phyloP scores from a whole-genome alignment of 2,113 vertebrate species.

The Andinoacara biseriatus region DNA sequence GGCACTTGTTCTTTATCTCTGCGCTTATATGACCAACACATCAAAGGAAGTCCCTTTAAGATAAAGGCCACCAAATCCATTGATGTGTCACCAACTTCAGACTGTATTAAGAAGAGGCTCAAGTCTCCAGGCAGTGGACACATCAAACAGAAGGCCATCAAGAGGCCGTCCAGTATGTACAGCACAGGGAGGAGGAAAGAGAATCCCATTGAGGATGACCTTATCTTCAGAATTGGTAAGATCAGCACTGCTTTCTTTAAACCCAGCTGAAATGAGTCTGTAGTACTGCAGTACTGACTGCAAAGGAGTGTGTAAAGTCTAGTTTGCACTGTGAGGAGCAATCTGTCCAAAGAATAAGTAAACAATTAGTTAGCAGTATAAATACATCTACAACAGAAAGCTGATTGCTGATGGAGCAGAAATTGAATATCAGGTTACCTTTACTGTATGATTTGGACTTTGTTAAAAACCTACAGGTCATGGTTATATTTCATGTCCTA shows the following conservation, averaged over 20 bases:
- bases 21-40: conserved; percentile 92
- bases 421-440: background rate
- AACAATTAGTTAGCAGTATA: background rate
- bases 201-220: conserved; percentile 94
- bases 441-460: background rate
- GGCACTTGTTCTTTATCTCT: conserved; percentile 90
- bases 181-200: conserved; percentile 95
- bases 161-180: conserved; percentile 95
- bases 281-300: fast-evolving
- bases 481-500: conserved; percentile 17
- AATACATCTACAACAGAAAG: background rate
- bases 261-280: too few species aligned
- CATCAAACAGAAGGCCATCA: conserved; percentile 93
- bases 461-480: background rate
- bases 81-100: conserved; percentile 86
- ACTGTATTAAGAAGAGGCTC: conserved; percentile 90
- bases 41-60: conserved; percentile 95
- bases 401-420: background rate
- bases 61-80: conserved; percentile 89
- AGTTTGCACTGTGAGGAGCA: background rate
- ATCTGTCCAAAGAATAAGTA: fast-evolving
- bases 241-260: background rate
- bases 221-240: conserved; percentile 94
- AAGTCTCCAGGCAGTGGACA: conserved; percentile 92
- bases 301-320: background rate